Percentiles rank a stretch among this genome's conserved stretches.
Conservation (phyloP, 2,113 vertebrate species). For the Crotalus viridis region DNA sequence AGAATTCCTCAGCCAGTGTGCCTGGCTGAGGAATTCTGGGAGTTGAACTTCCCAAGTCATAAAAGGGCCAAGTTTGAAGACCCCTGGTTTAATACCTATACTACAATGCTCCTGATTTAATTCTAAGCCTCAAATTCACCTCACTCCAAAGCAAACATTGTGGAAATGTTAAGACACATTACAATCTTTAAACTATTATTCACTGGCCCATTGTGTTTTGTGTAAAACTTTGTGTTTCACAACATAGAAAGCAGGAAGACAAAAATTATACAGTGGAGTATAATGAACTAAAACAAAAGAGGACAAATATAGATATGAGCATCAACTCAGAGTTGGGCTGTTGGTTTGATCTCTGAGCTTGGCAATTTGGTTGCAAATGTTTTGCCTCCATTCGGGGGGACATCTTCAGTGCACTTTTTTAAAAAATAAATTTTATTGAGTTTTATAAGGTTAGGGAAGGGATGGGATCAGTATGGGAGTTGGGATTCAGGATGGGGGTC, state of each 20-base stretch:
- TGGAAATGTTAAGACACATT: background rate
- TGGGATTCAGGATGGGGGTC: too few relatives aligned
- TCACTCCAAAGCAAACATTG: background rate
- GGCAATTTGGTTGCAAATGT: too few relatives aligned
- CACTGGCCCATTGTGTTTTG: background rate
- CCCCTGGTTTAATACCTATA: background rate
- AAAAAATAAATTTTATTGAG: too few relatives aligned
- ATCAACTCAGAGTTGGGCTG: background rate
- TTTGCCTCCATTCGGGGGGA: too few relatives aligned
- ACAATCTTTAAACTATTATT: background rate
- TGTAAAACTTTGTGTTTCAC: background rate
- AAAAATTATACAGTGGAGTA: background rate
- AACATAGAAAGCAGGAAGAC: background rate
- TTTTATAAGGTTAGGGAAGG: too few relatives aligned
- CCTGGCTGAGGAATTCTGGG: too few relatives aligned
- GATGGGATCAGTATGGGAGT: too few relatives aligned
- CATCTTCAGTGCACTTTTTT: too few relatives aligned
- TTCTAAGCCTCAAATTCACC: background rate
- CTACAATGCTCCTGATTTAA: background rate
- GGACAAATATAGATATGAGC: background rate
- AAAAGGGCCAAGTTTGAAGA: too few relatives aligned
- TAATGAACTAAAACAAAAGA: background rate
- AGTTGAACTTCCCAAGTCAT: too few relatives aligned
- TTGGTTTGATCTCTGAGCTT: too few relatives aligned
- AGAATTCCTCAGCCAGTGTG: too few relatives aligned